Base-by-base conservation (phyloP, 2,113 vertebrate genomes). In the Xyrauchen texanus region DNA sequence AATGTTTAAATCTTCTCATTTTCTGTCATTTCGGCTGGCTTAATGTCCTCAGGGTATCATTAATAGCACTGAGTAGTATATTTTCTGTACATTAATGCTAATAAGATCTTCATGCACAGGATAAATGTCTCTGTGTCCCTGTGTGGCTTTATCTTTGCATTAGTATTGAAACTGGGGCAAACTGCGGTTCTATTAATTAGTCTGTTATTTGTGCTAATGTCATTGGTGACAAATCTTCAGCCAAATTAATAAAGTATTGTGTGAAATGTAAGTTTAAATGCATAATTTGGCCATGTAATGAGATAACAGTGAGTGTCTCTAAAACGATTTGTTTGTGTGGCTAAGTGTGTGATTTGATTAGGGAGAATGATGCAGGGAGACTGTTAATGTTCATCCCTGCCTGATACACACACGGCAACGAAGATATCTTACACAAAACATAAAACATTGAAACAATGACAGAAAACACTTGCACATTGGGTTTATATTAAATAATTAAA, bases 301-400 rank as follows among this genome's bases (percentile, higher is more conserved):
- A 74, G 58, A 74, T 62, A 74, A 74, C 45, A 74, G 10, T 4
- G 21, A 61, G 71, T 64, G 49, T 76, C 61, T 76, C 60, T 64
- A 44, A 70, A 69, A 82, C 68, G 65, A 82, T 84, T 62, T 46
- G 82, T 87, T 76, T 63, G 65, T 76, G 63, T 77, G 82, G 85
- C 81, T 85, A 73, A 70, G 68, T 70, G n/a, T 76, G 73, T 78
- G 81, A 81, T 86, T 77, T 66, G 77, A 76, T 79, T 83, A 72
- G 77, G 77, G 80, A 78, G 81, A 67, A 61, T 58, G 57, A 73
- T 60, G 62, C 84, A 67, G 81, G 58, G 81, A 88, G 83, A 85
- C 10, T 73, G 71, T 81, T 66, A 55, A 42, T 21, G 49, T 77
- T 2, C 4, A 47, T 60, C 51, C 11, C 34, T 13, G 10, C 42